phyloP scores from a whole-genome alignment of 2,797 vertebrate genomes.

The Craterocephalus amniculus region DNA sequence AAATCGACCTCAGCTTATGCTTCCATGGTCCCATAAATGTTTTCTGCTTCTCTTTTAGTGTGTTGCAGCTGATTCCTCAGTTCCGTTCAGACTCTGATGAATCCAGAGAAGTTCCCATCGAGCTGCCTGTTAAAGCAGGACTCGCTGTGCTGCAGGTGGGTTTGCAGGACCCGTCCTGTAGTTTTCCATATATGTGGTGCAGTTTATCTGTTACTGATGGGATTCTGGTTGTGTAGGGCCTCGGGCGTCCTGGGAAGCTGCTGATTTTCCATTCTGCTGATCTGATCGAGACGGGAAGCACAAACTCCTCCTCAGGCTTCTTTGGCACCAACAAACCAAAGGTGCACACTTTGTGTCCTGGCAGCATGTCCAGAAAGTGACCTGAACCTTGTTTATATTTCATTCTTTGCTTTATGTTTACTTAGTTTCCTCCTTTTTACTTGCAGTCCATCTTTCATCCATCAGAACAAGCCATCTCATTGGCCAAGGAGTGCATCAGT shows the following conservation, averaged over 20 bases:
- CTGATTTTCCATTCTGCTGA: conserved; percentile 83
- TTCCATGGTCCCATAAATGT: not conserved
- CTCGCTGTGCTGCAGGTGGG: conserved; percentile 80
- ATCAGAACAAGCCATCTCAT: conserved; percentile 66
- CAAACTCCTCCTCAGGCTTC: conserved; percentile 73
- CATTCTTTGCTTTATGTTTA: not conserved
- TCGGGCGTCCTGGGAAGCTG: conserved; percentile 81
- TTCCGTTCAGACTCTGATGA: conserved; percentile 66
- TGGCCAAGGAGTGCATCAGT: conserved; percentile 79
- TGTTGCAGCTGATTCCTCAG: conserved; percentile 78
- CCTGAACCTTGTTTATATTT: no score
- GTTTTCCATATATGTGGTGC: not conserved
- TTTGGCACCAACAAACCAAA: conserved; percentile 81
- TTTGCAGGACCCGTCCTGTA: not conserved
- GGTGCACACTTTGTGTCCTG: conserved; percentile 39
- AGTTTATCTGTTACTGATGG: not conserved
- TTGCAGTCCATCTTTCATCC: conserved; percentile 83
- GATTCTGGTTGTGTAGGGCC: conserved; percentile 55
- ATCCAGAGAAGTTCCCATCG: conserved; percentile 52
- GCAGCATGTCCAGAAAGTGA: not conserved
- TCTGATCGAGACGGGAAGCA: conserved; percentile 65
- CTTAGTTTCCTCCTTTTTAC: not conserved
- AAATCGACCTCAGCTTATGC: not conserved
- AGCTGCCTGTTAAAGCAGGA: conserved; percentile 78
- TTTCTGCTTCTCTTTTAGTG: conserved; percentile 65